Base-by-base conservation (phyloP, 2,797 vertebrate genomes). In the Acestrorhynchus altus region DNA sequence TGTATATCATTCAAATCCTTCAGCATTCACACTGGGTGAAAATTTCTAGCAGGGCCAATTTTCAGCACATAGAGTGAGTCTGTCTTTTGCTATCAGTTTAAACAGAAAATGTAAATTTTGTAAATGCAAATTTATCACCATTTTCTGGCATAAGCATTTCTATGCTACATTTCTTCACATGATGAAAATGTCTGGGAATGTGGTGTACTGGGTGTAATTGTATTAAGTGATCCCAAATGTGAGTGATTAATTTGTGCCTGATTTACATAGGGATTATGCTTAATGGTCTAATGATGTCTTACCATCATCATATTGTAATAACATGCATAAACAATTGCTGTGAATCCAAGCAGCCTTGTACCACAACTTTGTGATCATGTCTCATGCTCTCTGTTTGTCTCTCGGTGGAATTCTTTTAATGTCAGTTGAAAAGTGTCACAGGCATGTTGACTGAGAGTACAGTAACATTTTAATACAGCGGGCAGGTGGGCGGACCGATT, bases 371-470 rank as follows among this genome's bases (percentile, higher is more conserved):
- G 5, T 20, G 39, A n/a, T 64, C 61, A 13, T 44, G 39, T 64
- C 39, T 44, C 11, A 22, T 44, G 10, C 20, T 35, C 57, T 63
- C 35, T 40, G 60, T 40, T 63, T 40, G n/a, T 63, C 16, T 10
- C 49, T 60, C 56, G 60, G 42, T 68, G n/a, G 24, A 35, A 40
- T 40, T n/a, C 31, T 68, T 69, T 31, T 68, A 52, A 54, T 70
- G 40, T 42, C 46, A 69, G 3, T 31, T 42, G 56, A 77, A 42
- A 13, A 61, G 20, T 52, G 35, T 63, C 18, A 40, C 11, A 39
- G 35, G 35, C 60, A 40, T 20, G 35, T 22, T 5, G 16, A 39
- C 31, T 20, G 60, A 57, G 56, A 57, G 56, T 20, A 40, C 16
- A 63, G 35, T 40, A 63, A 63, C 60, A 39, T 63, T 42, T n/a